A percentile compares a stretch with the other conserved stretches of the same genome.
These are phyloP conservation scores for Lichenostomus cassidix DNA, from an alignment of 2,113 vertebrate species.

Conservation along the genomic window DNA sequence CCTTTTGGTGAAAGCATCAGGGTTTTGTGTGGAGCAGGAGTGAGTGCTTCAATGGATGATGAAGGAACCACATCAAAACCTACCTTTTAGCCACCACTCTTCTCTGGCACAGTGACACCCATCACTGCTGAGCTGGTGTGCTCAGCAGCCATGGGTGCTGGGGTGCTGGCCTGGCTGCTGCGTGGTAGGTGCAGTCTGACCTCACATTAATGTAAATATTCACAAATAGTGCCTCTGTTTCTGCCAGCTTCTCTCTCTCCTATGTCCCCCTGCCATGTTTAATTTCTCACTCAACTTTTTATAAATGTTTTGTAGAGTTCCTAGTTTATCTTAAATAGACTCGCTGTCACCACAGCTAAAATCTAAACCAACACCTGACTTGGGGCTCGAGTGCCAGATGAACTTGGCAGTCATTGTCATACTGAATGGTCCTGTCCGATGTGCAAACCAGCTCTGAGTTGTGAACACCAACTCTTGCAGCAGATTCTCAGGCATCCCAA, in stretches of 20 bases:
- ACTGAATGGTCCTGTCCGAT: background rate
- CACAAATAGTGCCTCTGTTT: background rate
- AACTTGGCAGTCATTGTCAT: background rate
- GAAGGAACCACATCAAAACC: background rate
- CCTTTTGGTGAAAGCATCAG: background rate
- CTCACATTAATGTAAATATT: background rate
- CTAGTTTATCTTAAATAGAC: constrained; percentile 35
- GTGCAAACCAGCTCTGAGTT: background rate
- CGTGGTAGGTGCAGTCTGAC: background rate
- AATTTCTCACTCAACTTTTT: constrained; percentile 38
- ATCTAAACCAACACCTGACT: constrained; percentile 30
- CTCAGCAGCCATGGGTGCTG: background rate
- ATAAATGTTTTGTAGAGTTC: constrained; percentile 50
- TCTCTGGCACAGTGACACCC: background rate
- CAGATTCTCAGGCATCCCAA: no score
- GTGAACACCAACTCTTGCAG: background rate
- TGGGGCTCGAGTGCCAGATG: background rate
- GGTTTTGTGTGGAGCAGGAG: background rate
- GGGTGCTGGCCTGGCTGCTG: background rate
- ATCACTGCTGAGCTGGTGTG: background rate
- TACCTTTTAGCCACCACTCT: background rate
- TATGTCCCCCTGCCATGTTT: background rate
- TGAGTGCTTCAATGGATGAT: background rate
- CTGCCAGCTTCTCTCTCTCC: background rate
- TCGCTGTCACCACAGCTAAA: background rate